Evolutionary conservation across 2,888 invertebrate species (phyloP), one percentile per base, ranked within the genome.

Genomic region (Piscicola geometra): DNA sequence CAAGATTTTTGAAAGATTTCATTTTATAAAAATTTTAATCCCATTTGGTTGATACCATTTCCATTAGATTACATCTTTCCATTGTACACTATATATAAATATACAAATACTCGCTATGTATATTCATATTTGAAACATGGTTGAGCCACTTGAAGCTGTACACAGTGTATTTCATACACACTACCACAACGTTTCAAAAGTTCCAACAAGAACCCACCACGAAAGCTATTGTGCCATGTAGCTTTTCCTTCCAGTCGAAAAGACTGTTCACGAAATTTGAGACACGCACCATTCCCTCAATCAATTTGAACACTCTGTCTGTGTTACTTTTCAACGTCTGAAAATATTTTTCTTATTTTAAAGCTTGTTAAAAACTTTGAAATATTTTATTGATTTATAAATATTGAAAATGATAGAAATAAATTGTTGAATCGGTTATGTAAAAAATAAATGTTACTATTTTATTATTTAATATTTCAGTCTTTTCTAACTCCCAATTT

Each of bases 211-310:
- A n/a, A n/a, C 78, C 75, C 30, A 78, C 78, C 3, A 60, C 28
- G 35, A 78, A 76, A 64, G 78, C 78, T 30, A 74, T 94, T 77
- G 93, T 82, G 83, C 87, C 87, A 35, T 75, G 47, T 36, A 75
- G 9, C 36, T 76, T 91, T 3, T 92, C 95, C 83, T 98, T 95
- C 98, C 98, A 99, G 86, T 95, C 93, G 84, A 96, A 94, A 85
- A 95, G 96, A 85, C 93, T 94, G 88, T 95, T 93, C 80, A 97
- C 89, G 84, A 93, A 93, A 86, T 93, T 92, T 15, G 93, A 93
- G 77, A 92, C 88, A 85, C 95, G 94, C 78, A 94, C 90, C 81
- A 94, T 91, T 85, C 91, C 91, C 88, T 93, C 90, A 25, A 93
- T 91, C 76, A 98, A 91, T 60, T 91, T 90, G 85, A 95, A 94